Evolutionary conservation across 1,140 invertebrate species (phyloP).

Genomic region (Pseudomyrmex dendroicus): DNA sequence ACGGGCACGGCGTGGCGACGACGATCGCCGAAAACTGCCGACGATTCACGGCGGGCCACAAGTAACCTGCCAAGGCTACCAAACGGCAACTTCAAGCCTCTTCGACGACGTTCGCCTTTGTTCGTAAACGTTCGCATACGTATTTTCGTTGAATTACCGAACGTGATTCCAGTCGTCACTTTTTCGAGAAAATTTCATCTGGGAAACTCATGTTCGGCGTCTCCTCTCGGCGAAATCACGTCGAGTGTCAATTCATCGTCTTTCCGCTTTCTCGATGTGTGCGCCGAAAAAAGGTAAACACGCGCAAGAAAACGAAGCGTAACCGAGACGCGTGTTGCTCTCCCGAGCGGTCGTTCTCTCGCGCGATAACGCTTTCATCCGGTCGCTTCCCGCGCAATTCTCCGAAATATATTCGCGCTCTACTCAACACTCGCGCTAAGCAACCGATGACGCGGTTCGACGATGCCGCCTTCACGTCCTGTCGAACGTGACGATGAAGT

Average conservation of each 20-base stretch:
- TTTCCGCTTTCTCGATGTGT: no score
- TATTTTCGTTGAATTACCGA: background rate
- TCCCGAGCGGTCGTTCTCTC: background rate
- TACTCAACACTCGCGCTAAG: background rate
- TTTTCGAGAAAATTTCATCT: background rate
- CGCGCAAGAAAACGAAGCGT: background rate
- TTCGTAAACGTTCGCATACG: background rate
- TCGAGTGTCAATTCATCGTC: no score
- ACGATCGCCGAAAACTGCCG: constrained; percentile 43
- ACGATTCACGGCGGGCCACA: constrained; percentile 8
- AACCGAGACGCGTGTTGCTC: background rate
- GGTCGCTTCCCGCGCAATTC: background rate
- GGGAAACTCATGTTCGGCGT: no score
- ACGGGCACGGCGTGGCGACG: constrained; percentile 7
- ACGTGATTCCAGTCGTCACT: background rate
- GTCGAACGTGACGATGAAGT: background rate
- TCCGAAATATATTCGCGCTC: background rate
- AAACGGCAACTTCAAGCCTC: constrained; percentile 23
- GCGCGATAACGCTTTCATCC: background rate
- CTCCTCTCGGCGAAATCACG: no score
- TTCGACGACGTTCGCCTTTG: constrained; percentile 1
- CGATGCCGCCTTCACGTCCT: background rate
- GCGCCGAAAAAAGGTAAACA: constrained; percentile 22
- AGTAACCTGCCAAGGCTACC: background rate
- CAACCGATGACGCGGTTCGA: background rate